Conservation (phyloP, 1,140 invertebrate species). For the Drosophila ogumai region DNA sequence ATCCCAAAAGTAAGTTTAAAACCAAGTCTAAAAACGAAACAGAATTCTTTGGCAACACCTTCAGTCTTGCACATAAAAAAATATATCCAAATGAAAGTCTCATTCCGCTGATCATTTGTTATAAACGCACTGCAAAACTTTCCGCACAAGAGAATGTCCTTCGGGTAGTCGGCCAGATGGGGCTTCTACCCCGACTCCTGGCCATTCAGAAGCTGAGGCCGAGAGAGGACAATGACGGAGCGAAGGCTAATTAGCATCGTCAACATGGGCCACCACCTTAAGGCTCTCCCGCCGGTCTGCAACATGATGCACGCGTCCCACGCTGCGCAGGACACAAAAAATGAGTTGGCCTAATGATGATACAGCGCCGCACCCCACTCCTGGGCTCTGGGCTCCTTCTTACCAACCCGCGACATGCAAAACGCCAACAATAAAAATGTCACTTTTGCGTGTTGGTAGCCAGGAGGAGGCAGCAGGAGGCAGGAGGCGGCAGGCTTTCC, state of each 20-base stretch:
- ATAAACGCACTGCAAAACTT: background rate
- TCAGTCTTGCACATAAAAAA: background rate
- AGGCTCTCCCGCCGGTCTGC: conserved; percentile 18
- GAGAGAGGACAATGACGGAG: conserved; percentile 41
- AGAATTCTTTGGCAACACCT: too few relatives aligned
- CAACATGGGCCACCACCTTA: conserved; percentile 47
- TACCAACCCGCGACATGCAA: conserved; percentile 32
- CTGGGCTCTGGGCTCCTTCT: background rate
- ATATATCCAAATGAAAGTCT: background rate
- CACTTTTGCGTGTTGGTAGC: conserved; percentile 64
- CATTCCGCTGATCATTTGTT: background rate
- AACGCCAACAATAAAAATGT: conserved; percentile 72
- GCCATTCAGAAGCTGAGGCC: background rate
- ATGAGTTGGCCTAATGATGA: conserved; percentile 51
- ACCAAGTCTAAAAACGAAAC: too few relatives aligned
- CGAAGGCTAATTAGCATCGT: conserved; percentile 57
- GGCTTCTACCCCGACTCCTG: background rate
- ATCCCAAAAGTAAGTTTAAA: too few relatives aligned
- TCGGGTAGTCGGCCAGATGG: conserved; percentile 2
- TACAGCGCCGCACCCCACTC: conserved; percentile 1
- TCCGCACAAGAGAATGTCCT: conserved; percentile 18
- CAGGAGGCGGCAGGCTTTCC: conserved; percentile 18
- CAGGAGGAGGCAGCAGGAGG: background rate
- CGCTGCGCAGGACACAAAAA: conserved; percentile 32
- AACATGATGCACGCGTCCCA: conserved; percentile 58